Evolutionary conservation across 64 coral and sea anemone species (phyloP), one percentile per base, ranked within the genome.

Genomic region (Anthopleura sola): DNA sequence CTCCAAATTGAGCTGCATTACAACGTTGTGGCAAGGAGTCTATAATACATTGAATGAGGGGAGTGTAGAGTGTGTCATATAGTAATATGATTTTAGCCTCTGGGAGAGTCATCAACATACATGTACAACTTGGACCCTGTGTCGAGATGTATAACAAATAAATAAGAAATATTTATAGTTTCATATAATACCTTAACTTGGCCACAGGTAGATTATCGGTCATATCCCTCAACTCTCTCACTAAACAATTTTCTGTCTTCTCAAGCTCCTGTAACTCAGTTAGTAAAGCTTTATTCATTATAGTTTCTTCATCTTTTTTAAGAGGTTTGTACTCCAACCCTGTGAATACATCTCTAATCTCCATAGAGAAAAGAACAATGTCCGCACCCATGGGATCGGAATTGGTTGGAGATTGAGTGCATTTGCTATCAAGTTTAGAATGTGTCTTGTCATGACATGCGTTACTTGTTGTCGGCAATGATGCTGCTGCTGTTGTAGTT

Each of bases 201-300:
- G 82, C 66, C 29, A 90, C 88, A 84, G 88, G 88, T 19, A 90
- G 75, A 29, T 53, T 90, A 19, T 90, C 56, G 47, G 64, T 58
- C 14, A 55, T 55, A 33, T 90, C 81, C 13, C 14, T 75, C 3
- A 56, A 32, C 51, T 83, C 75, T 44, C 32, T 84, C 66, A 58
- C 28, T 55, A 49, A 82, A 23, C 38, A 78, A 69, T 77, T 54
- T 29, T 76, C 19, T 83, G 82, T 90, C 12, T 33, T 78, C 33
- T 84, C 81, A 33, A 68, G 39, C 37, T 84, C 62, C 13, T 49
- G 68, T 20, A 75, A 84, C 38, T 84, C 88, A 28, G 50, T 64
- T 47, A 84, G 3, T 47, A 90, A 85, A 50, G 82, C 68, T 60
- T 57, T 39, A 76, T 60, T 76, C 36, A 84, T 80, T 7, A 84